Base-by-base conservation (phyloP, 2,113 vertebrate species). In the Cacatua alba region DNA sequence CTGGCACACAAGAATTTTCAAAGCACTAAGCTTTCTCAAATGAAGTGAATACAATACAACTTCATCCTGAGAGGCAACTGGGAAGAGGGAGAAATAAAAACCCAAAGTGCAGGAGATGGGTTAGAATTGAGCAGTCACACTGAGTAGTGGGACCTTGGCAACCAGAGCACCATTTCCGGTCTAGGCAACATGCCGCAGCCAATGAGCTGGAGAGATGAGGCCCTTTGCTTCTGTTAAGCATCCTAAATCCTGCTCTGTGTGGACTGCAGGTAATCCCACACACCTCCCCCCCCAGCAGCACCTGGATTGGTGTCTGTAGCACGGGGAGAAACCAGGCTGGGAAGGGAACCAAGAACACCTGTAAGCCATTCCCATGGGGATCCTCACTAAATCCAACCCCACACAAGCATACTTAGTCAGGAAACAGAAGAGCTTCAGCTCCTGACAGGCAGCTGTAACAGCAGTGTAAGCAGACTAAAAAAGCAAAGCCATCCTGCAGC, bases 151-250 rank as follows among this genome's bases (percentile, higher is more conserved):
- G n/a, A 8, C 19, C 35, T n/a, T 60, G 20, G 60, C 57, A 67
- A 19, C 19, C n/a, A 49, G 29, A 67, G 25, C 15, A 43, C 7
- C 8, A 3, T 86, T 77, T 55, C 51, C 37, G 69, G 35, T 29
- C 44, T 44, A 57, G 13, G 7, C 3, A 7, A 37, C 4, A 14
- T 0, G 0, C 35, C 33, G 17, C 46, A 75, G 64, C 21, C 9
- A 1, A 6, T 48, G 29, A 90, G 57, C n/a, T 68, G 48, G 19
- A 64, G 28, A 33, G 13, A 52, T 0, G 1, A 78, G 52, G 16
- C 20, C 86, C 35, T 83, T 86, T 60, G 37, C 55, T 13, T 55
- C 72, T 17, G 4, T 31, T 51, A 43, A 82, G n/a, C 65, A 72
- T 31, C 62, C 41, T 62, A 70, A 92, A 69, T 90, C 49, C 63